Percentiles rank a stretch among this genome's conserved stretches.
Evolutionary conservation across 1,140 invertebrate species (phyloP).

Genomic region (Drosophila punjabiensis): DNA sequence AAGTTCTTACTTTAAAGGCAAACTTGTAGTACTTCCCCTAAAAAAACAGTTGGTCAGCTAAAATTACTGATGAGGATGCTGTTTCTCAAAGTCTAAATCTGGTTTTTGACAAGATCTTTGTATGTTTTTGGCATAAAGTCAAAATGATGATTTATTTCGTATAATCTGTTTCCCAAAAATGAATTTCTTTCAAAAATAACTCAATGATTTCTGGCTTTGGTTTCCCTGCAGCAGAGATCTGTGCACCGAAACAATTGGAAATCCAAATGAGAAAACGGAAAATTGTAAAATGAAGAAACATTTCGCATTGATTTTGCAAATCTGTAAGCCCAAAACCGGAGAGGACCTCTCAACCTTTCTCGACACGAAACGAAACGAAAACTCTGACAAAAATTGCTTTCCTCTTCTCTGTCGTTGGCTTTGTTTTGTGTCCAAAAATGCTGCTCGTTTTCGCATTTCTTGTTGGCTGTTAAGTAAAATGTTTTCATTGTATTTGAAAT

Average conservation of each 20-base stretch:
- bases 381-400: slow-evolving; percentile 37
- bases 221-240: not conserved
- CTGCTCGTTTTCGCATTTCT: slow-evolving; percentile 48
- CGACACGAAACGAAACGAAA: slow-evolving; percentile 17
- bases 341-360: slow-evolving; percentile 28
- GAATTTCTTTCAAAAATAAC: not conserved
- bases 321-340: slow-evolving; percentile 26
- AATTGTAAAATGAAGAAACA: slow-evolving; percentile 28
- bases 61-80: not conserved
- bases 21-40: no score
- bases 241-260: not conserved
- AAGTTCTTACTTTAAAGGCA: no score
- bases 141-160: not conserved
- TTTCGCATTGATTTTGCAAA: slow-evolving; percentile 45
- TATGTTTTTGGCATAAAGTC: not conserved
- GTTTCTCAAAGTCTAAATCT: not conserved
- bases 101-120: not conserved
- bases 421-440: slow-evolving; percentile 53
- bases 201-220: not conserved
- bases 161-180: not conserved
- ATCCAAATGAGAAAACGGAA: slow-evolving; percentile 31
- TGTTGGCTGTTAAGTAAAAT: slow-evolving; percentile 69
- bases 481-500: slow-evolving; percentile 75
- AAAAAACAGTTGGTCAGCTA: not conserved
- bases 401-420: slow-evolving; percentile 22